phyloP scores from a whole-genome alignment of 2,888 invertebrate genomes.

The Cephus runcator region DNA sequence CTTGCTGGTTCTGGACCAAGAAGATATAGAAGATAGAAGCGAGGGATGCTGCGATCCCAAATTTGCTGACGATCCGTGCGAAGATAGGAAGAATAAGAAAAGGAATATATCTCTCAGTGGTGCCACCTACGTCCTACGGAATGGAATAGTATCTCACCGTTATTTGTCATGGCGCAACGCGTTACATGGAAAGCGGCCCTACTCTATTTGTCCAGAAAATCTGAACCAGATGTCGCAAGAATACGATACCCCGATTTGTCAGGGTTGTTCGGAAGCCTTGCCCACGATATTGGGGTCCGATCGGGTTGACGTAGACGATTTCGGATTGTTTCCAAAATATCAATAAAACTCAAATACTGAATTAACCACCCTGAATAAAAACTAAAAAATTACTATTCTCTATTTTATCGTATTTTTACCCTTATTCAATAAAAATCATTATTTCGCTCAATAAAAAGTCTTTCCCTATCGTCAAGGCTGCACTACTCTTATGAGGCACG shows the following conservation, averaged over 20 bases:
- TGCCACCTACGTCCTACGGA: background rate
- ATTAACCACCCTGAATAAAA: background rate
- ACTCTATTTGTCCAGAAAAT: conserved; percentile 27
- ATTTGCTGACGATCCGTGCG: background rate
- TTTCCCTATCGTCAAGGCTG: background rate
- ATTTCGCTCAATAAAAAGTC: background rate
- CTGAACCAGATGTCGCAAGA: conserved; percentile 28
- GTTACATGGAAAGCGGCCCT: conserved; percentile 9
- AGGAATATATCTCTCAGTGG: background rate
- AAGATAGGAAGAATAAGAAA: background rate
- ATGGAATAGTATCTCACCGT: background rate
- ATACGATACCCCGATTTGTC: conserved; percentile 9
- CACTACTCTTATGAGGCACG: background rate
- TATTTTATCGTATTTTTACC: background rate
- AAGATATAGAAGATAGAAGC: background rate
- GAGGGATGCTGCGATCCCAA: background rate
- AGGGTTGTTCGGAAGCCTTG: background rate
- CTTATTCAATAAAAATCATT: background rate
- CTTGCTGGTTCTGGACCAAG: background rate
- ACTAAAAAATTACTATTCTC: background rate
- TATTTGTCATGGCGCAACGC: background rate
- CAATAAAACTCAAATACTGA: background rate
- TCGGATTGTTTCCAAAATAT: background rate
- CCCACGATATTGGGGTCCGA: background rate
- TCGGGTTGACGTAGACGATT: background rate